Base-by-base conservation (phyloP, 1,140 invertebrate genomes). In the Lucilia sericata region DNA sequence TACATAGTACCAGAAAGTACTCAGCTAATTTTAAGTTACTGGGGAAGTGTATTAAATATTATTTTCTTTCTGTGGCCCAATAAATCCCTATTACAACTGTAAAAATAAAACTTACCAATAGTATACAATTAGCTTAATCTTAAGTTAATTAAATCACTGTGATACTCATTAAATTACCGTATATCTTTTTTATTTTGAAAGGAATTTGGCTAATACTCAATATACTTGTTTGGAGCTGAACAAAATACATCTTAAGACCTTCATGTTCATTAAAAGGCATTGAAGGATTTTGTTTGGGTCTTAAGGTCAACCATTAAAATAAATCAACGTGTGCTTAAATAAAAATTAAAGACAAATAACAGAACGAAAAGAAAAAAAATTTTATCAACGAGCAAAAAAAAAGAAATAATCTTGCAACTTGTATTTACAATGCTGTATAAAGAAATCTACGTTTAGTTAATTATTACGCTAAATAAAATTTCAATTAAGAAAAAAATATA, bases 261-360 rank as follows among this genome's bases (percentile, higher is more conserved):
- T 55, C 19, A 25, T 55, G 74, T 75, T 78, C 75, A 78, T 78
- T 78, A 78, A 42, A 78, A 47, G 19, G 34, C 75, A 42, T 76
- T 42, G 75, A 47, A 78, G 75, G 75, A 78, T 78, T 78, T 78
- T 47, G 10, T 19, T n/a, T 17, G n/a, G 75, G 75, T 34, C 75
- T 78, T 78, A 78, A 78, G 75, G 75, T 78, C 75, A 78, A 17
- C 75, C 75, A 78, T 78, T 47, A 78, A 78, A 78, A 78, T 78
- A 78, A 78, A 78, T 78, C 75, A 78, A 78, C 75, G 75, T 78
- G 75, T 78, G 75, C 75, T 78, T 78, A 78, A 78, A 78, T 78
- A 78, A 78, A 78, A 47, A 78, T 78, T 78, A 78, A 78, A 78
- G 8, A n/a, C 36, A 47, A 78, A 70, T 19, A 70, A 42, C 42